phyloP scores from a whole-genome alignment of 2,113 vertebrate species.

The Noctilio leporinus region DNA sequence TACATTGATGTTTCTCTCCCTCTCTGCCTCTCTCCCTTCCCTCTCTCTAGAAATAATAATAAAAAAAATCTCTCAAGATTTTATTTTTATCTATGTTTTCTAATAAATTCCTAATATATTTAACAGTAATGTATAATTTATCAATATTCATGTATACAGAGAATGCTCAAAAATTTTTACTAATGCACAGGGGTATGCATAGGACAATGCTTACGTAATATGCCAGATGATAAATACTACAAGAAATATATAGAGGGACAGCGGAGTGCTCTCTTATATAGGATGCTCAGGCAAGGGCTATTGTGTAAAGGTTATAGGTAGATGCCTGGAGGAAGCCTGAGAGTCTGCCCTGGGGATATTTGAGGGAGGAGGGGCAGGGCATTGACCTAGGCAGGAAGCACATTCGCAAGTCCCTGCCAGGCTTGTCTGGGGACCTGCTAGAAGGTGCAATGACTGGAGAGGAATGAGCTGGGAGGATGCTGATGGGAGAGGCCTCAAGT shows the following conservation, averaged over 20 bases:
- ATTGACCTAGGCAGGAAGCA: background rate
- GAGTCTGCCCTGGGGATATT: background rate
- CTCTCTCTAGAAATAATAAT: no score
- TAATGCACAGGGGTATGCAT: background rate
- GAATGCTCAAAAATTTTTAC: background rate
- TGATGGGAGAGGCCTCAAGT: background rate
- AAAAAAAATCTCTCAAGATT: no score
- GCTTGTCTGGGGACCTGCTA: background rate
- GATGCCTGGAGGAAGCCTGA: background rate
- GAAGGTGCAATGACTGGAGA: background rate
- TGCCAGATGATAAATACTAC: background rate
- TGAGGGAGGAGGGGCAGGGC: background rate
- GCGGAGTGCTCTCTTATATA: background rate
- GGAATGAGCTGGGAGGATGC: background rate
- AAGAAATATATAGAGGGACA: background rate
- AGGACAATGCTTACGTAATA: background rate
- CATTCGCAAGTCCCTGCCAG: background rate
- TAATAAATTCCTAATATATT: background rate
- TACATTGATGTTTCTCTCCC: no score
- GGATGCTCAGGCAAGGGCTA: background rate
- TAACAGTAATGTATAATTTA: background rate
- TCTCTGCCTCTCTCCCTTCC: no score
- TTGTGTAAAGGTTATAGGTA: background rate
- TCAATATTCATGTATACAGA: background rate
- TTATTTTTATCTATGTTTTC: conserved; percentile 8